A percentile compares a stretch with the other conserved stretches of the same genome.
Conservation (phyloP, 35 echinoderm and acorn worm species). For the Heliocidaris erythrogramma region DNA sequence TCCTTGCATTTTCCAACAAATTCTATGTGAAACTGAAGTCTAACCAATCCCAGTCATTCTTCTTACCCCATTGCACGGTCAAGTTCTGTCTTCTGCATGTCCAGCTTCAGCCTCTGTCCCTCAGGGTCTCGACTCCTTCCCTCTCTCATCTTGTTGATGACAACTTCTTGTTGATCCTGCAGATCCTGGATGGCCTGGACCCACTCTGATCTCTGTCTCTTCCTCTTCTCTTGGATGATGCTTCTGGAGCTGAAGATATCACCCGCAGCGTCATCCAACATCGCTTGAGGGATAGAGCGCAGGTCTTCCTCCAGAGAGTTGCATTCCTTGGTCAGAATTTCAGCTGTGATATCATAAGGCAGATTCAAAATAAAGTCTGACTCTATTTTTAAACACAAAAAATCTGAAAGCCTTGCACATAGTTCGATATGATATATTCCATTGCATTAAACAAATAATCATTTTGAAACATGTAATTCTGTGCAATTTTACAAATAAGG, state of each 20-base stretch:
- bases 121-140: not conserved
- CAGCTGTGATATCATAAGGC: not conserved
- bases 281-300: not conserved
- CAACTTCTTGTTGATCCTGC: not conserved
- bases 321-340: conserved; percentile 21
- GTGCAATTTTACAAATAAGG: not conserved
- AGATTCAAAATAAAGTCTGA: not conserved
- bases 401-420: too few species aligned
- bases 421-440: too few species aligned
- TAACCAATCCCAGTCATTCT: too few species aligned
- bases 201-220: conserved; percentile 21
- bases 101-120: not conserved
- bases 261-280: not conserved
- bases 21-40: not conserved
- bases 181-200: not conserved
- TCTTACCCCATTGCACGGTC: conserved; percentile 39
- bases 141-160: not conserved
- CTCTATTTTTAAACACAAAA: too few species aligned
- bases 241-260: not conserved
- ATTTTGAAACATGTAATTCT: too few species aligned
- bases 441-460: too few species aligned
- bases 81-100: conserved; percentile 31
- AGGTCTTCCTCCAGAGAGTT: conserved; percentile 14
- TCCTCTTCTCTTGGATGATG: too few species aligned
- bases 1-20: not conserved